phyloP scores from a whole-genome alignment of 2,113 vertebrate genomes.

The Pagrus major region DNA sequence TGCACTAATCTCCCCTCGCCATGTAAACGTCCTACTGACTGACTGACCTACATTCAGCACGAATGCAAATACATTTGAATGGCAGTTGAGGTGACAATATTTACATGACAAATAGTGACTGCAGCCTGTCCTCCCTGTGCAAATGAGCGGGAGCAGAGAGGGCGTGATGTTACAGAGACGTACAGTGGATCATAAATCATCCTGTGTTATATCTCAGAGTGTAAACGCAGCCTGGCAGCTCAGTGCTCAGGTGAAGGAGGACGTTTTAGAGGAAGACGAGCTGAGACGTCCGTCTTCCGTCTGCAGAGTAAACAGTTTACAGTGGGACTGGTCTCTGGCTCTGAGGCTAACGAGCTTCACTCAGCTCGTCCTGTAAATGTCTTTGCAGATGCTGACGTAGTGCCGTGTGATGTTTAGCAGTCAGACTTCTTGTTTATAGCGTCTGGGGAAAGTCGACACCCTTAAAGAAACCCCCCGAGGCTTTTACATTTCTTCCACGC shows the following conservation, averaged over 20 bases:
- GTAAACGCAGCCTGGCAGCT: constrained; percentile 19
- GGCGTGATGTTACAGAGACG: rapidly evolving
- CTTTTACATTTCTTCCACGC: background rate
- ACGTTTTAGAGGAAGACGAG: background rate
- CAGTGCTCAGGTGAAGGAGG: constrained; percentile 15
- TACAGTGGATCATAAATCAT: background rate
- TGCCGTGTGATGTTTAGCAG: background rate
- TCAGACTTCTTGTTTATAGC: background rate
- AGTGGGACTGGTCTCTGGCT: background rate
- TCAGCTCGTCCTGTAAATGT: background rate
- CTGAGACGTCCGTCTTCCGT: background rate
- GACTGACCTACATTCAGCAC: constrained; percentile 54
- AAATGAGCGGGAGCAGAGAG: background rate
- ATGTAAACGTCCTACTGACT: constrained; percentile 25
- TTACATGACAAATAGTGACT: constrained; percentile 55
- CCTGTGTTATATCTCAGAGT: constrained; percentile 5
- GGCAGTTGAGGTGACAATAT: constrained; percentile 51
- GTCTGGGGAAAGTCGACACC: background rate
- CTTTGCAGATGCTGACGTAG: background rate
- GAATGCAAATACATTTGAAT: constrained; percentile 60
- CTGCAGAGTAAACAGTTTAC: constrained; percentile 6
- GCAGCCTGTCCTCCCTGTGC: background rate
- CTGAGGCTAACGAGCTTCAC: background rate
- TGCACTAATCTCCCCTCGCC: background rate
- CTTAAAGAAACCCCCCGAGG: background rate